phyloP scores from a whole-genome alignment of 2,113 vertebrate genomes.

The Scytalopus superciliaris region DNA sequence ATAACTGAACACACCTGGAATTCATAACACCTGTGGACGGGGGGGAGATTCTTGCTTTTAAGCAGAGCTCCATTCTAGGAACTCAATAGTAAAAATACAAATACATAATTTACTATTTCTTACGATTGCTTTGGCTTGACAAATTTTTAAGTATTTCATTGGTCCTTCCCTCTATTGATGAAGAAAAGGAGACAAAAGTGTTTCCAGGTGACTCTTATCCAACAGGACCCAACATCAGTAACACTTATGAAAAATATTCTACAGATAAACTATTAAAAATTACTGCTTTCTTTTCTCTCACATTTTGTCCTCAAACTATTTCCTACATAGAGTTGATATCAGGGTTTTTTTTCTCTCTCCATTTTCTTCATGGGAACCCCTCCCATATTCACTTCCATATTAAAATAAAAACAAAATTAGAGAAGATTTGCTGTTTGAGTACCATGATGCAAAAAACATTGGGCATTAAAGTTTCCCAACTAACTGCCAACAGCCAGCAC shows the following conservation, averaged over 20 bases:
- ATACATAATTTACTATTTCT: neutral
- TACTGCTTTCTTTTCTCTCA: neutral
- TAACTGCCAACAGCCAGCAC: neutral
- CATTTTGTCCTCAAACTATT: neutral
- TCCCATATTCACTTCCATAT: neutral
- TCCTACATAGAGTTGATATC: neutral
- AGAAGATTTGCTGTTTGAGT: neutral
- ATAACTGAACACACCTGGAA: neutral
- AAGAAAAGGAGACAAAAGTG: neutral
- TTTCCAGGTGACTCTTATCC: neutral
- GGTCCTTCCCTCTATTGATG: neutral
- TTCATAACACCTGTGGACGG: neutral
- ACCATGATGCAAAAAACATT: neutral
- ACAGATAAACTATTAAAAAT: neutral
- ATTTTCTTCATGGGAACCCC: neutral
- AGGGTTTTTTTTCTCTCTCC: neutral
- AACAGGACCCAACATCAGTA: neutral
- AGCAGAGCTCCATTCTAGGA: neutral
- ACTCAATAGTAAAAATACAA: neutral
- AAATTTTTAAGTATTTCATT: neutral
- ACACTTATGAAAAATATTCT: neutral
- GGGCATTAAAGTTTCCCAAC: neutral
- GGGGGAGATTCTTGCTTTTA: neutral
- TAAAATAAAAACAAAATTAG: neutral
- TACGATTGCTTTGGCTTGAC: neutral